Conservation (phyloP, 1,140 invertebrate genomes). For the Lepidostoma basale region DNA sequence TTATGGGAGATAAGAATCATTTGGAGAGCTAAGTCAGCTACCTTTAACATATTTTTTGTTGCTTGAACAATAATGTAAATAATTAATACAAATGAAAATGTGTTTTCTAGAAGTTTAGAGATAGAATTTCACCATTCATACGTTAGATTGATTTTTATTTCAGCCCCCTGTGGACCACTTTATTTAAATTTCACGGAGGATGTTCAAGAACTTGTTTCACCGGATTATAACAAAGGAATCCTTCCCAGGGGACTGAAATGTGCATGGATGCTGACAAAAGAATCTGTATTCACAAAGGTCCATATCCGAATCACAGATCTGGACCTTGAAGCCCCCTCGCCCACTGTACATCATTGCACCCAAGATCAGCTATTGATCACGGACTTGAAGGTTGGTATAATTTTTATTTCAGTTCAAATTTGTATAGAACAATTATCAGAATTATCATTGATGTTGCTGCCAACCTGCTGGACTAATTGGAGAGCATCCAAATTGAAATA, state of each 20-base stretch:
- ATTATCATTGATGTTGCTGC: too few relatives aligned
- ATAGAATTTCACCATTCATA: too few relatives aligned
- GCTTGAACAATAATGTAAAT: too few relatives aligned
- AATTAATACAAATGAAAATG: too few relatives aligned
- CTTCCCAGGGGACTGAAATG: conserved; percentile 32
- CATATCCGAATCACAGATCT: conserved; percentile 15
- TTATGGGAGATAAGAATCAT: too few relatives aligned
- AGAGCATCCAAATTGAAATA: too few relatives aligned
- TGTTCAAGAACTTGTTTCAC: conserved; percentile 16
- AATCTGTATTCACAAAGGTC: background rate
- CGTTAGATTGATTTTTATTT: too few relatives aligned
- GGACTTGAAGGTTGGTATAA: conserved; percentile 12
- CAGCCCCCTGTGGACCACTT: conserved; percentile 24
- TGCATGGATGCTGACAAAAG: conserved; percentile 10
- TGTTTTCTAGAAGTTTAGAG: too few relatives aligned
- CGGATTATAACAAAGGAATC: conserved; percentile 7
- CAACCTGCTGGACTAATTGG: too few relatives aligned
- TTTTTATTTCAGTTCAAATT: background rate
- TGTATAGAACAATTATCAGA: background rate
- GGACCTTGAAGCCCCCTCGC: conserved; percentile 4
- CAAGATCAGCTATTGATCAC: conserved; percentile 15
- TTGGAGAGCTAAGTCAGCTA: too few relatives aligned
- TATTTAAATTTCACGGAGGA: background rate
- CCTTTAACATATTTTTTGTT: too few relatives aligned
- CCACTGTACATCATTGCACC: background rate